phyloP scores from a whole-genome alignment of 92 coral and sea anemone species.

The Palythoa heliodiscus region DNA sequence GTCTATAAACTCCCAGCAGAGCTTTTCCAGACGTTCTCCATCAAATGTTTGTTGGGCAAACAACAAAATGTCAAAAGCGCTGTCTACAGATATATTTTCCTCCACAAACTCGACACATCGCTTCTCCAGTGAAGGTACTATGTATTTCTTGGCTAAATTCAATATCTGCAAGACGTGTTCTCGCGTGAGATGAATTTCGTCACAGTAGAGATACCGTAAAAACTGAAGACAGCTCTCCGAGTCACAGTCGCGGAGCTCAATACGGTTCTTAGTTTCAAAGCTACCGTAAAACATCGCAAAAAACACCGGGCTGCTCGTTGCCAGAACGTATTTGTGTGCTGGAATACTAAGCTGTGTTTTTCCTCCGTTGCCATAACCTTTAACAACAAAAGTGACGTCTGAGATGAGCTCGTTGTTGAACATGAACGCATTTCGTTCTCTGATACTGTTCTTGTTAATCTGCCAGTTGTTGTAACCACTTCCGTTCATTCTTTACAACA shows the following conservation, averaged over 20 bases:
- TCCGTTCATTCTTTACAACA: background rate
- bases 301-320: slow-evolving; percentile 82
- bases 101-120: slow-evolving; percentile 61
- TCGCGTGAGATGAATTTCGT: slow-evolving; percentile 65
- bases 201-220: slow-evolving; percentile 73
- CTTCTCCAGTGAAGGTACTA: slow-evolving; percentile 68
- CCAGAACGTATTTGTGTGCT: slow-evolving; percentile 78
- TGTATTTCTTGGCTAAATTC: slow-evolving; percentile 75
- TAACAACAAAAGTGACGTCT: slow-evolving; percentile 64
- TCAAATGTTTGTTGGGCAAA: slow-evolving; percentile 62
- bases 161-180: slow-evolving; percentile 64
- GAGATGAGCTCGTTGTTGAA: slow-evolving; percentile 57
- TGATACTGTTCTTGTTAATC: slow-evolving; percentile 37
- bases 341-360: slow-evolving; percentile 54
- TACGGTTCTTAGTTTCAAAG: slow-evolving; percentile 46
- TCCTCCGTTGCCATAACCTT: background rate
- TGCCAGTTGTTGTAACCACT: slow-evolving; percentile 26
- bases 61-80: slow-evolving; percentile 67
- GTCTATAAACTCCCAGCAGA: slow-evolving; percentile 77
- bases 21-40: slow-evolving; percentile 63
- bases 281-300: slow-evolving; percentile 76
- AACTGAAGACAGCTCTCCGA: slow-evolving; percentile 72
- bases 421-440: slow-evolving; percentile 62
- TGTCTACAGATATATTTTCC: slow-evolving; percentile 61
- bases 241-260: slow-evolving; percentile 76